These are phyloP conservation scores for Bedellia somnulentella DNA, from an alignment of 2,888 invertebrate species.

Conservation along the genomic window DNA sequence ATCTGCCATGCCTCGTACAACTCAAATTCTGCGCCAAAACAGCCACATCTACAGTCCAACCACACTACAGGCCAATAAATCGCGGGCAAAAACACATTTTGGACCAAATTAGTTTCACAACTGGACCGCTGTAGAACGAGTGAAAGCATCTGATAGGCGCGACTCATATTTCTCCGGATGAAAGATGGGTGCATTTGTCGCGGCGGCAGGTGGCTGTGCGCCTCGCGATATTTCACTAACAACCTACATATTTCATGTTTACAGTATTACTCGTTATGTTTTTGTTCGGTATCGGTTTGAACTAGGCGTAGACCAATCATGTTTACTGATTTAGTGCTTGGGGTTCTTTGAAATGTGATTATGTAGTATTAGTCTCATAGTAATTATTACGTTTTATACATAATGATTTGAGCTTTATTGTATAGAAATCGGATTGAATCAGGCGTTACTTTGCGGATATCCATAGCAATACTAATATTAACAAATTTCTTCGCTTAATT, in stretches of 20 bases:
- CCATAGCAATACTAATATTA: too few relatives aligned
- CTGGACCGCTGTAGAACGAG: neutral
- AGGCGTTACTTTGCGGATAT: too few relatives aligned
- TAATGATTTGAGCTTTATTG: slow-evolving; percentile 3
- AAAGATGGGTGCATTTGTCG: slow-evolving; percentile 25
- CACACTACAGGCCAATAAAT: neutral
- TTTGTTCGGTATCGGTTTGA: too few relatives aligned
- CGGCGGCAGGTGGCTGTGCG: slow-evolving; percentile 15
- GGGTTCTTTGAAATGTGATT: neutral
- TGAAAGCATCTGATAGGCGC: slow-evolving; percentile 8
- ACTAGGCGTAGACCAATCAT: slow-evolving; percentile 16
- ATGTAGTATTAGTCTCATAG: neutral
- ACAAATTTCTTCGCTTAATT: too few relatives aligned
- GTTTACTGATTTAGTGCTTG: slow-evolving; percentile 16
- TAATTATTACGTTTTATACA: slow-evolving; percentile 3
- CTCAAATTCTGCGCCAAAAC: neutral
- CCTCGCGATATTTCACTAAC: slow-evolving; percentile 17
- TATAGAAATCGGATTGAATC: too few relatives aligned
- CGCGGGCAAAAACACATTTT: neutral
- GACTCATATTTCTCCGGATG: slow-evolving; percentile 17
- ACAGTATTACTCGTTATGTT: too few relatives aligned
- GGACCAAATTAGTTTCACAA: neutral
- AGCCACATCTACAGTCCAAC: neutral
- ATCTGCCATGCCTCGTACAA: slow-evolving; percentile 19
- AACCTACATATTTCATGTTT: slow-evolving; percentile 7